Base-by-base conservation (phyloP, 2,113 vertebrate species). In the Sminthopsis crassicaudata region DNA sequence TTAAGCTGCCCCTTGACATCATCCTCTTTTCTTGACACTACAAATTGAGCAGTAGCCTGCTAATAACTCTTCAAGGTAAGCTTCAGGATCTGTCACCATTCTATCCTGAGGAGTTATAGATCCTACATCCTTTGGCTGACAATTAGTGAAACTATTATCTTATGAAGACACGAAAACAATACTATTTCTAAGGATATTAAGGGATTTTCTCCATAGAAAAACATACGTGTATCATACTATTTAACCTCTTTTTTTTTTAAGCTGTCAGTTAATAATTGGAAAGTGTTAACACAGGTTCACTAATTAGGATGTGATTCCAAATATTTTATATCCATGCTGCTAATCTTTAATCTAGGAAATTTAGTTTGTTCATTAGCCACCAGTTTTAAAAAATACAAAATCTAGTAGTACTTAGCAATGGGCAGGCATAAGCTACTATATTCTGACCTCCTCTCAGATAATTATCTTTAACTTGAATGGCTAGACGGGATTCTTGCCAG, bases 1-100 rank as follows among this genome's bases (percentile, higher is more conserved):
- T 97, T 42, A 3, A 96, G 94, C 51, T 97, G 52, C 95, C 96
- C 96, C 97, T 96, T 96, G 95, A 96, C 46, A 67, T 96, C 95
- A 96, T 96, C 89, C 94, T 98, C 90, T 96, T 96, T 93, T 97
- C 96, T 93, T 97, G 53, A 96, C 95, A 96, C 96, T 96, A 92
- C 95, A 94, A 93, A 90, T 93, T 96, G 46, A 90, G 91, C 90
- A 95, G 96, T 97, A 97, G 92, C 95, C 96, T 94, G 96, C 97
- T 98, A 98, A 98, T 97, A 97, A 98, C 94, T 95, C 97, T 84
- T 42, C 96, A 95, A 96, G 96, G 93, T 96, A 97, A 90, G 92
- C 95, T 97, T 97, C 97, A 98, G 97, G 94, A 97, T 96, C 96
- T 91, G 54, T 97, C 97, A 97, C 97, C 96, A 96, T 57, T 97